phyloP scores from a whole-genome alignment of 2,113 vertebrate species.

The Cephalophus harveyi region DNA sequence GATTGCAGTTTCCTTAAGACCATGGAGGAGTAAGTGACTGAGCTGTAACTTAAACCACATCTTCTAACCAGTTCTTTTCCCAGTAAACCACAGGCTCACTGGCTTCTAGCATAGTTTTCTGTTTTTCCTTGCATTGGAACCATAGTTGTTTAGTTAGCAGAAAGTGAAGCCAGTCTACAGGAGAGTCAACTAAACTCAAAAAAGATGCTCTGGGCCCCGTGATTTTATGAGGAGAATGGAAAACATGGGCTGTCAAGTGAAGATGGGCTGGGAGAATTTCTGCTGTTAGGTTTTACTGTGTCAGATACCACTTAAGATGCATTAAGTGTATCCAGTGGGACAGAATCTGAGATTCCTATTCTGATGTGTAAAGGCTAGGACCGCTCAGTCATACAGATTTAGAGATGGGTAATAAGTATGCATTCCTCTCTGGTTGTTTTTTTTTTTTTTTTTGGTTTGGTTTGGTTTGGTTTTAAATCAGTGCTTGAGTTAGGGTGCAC shows the following conservation, averaged over 20 bases:
- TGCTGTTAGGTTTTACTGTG: not conserved
- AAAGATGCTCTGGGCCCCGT: not conserved
- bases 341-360: not conserved
- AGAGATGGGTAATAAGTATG: too few species aligned
- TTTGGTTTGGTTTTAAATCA: not conserved
- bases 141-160: not conserved
- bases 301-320: not conserved
- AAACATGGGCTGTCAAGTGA: not conserved
- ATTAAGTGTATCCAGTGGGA: not conserved
- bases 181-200: not conserved
- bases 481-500: not conserved
- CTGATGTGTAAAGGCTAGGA: not conserved
- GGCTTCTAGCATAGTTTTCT: not conserved
- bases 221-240: not conserved
- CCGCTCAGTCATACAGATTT: not conserved
- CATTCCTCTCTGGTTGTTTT: not conserved
- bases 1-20: not conserved
- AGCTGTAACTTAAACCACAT: not conserved
- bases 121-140: not conserved
- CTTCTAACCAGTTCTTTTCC: not conserved
- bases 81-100: not conserved
- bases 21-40: not conserved
- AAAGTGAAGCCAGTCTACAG: not conserved
- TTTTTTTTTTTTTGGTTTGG: not conserved
- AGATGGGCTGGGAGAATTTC: not conserved